phyloP scores from a whole-genome alignment of 2,888 invertebrate genomes.

The Trachelus troglodyta region DNA sequence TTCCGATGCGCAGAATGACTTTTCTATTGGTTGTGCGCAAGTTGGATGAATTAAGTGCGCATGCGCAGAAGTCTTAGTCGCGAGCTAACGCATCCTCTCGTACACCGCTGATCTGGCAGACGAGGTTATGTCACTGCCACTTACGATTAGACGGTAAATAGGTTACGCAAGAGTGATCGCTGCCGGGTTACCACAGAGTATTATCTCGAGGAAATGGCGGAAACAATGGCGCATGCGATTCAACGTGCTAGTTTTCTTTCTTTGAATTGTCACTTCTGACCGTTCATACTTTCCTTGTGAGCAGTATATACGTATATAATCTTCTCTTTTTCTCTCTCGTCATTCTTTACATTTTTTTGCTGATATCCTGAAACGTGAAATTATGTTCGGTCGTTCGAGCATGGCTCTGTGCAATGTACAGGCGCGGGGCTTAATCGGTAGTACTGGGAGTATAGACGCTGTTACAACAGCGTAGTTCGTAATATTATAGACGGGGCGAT shows the following conservation, averaged over 20 bases:
- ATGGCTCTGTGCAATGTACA: not conserved
- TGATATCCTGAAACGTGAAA: not conserved
- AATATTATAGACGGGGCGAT: not conserved
- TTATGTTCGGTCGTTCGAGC: not conserved
- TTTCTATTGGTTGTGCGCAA: not conserved
- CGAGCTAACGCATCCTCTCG: not conserved
- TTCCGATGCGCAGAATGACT: not conserved
- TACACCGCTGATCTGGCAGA: not conserved
- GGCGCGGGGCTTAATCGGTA: not conserved
- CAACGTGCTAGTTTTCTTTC: not conserved
- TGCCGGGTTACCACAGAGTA: not conserved
- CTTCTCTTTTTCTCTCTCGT: not conserved
- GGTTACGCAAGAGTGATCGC: conserved; percentile 59
- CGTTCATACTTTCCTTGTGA: not conserved
- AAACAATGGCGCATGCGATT: not conserved
- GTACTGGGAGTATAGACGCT: not conserved
- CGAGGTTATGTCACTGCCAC: conserved; percentile 52
- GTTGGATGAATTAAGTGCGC: not conserved
- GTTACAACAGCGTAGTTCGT: not conserved
- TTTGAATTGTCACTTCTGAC: not conserved
- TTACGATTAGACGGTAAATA: conserved; percentile 46
- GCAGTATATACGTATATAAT: not conserved
- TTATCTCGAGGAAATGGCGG: not conserved
- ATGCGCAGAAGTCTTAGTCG: not conserved
- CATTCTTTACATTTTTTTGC: not conserved